phyloP scores from a whole-genome alignment of 2,113 vertebrate genomes.

The Fulica atra region DNA sequence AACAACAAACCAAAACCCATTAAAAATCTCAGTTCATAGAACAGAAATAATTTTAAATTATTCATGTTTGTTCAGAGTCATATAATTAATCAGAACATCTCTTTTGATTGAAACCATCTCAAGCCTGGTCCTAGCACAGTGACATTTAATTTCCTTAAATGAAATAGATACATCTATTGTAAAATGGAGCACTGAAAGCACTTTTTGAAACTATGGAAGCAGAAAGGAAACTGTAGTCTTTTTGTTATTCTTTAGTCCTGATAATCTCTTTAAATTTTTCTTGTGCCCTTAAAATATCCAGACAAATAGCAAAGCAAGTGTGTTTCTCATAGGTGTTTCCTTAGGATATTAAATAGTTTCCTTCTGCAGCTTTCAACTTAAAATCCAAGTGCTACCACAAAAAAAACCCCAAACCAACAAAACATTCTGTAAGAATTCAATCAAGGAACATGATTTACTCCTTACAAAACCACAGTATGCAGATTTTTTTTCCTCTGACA shows the following conservation, averaged over 20 bases:
- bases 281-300: neutral
- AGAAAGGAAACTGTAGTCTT: neutral
- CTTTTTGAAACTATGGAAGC: neutral
- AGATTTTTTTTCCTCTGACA: neutral
- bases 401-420: neutral
- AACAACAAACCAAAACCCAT: too few relatives aligned
- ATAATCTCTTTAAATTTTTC: neutral
- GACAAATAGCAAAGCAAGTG: neutral
- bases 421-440: neutral
- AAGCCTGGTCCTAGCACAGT: neutral
- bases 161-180: neutral
- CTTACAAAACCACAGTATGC: neutral
- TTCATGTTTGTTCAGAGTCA: constrained; percentile 60
- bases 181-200: constrained; percentile 1
- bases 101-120: constrained; percentile 22
- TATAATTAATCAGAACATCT: constrained; percentile 14
- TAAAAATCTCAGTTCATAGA: constrained; percentile 5
- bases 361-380: constrained; percentile 10
- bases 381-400: neutral
- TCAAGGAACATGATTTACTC: neutral
- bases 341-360: neutral
- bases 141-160: neutral
- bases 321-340: neutral
- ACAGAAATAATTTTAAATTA: constrained; percentile 42
- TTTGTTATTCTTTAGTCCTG: neutral